A percentile compares a stretch with the other conserved stretches of the same genome.
Evolutionary conservation across 2,888 invertebrate species (phyloP).

Genomic region (Sesamia inferens): DNA sequence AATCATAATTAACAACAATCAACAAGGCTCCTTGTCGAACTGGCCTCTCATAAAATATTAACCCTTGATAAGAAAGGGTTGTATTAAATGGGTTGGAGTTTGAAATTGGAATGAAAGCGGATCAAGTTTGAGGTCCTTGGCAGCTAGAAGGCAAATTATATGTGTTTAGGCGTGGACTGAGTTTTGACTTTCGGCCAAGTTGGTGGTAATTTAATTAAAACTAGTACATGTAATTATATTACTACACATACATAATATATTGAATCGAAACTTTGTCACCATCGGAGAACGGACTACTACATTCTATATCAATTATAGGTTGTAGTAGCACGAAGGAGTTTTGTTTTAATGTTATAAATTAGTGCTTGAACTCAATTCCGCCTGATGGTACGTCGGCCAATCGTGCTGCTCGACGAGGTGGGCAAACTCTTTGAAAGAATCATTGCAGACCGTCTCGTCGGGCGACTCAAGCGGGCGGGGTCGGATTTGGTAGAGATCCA

Average conservation of each 20-base stretch:
- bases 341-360: too few species aligned
- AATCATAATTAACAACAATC: constrained; percentile 43
- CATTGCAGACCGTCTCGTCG: too few species aligned
- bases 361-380: too few species aligned
- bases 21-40: constrained; percentile 28
- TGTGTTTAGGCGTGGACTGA: constrained; percentile 50
- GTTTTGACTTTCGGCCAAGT: constrained; percentile 40
- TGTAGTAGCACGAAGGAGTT: too few species aligned
- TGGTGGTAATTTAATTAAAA: constrained; percentile 36
- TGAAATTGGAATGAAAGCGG: constrained; percentile 53
- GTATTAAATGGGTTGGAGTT: constrained; percentile 43
- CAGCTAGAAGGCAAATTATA: constrained; percentile 46
- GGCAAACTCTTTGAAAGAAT: too few species aligned
- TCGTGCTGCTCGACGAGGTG: too few species aligned
- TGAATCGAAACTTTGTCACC: not conserved
- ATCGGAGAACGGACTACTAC: too few species aligned
- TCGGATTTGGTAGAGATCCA: too few species aligned
- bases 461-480: too few species aligned
- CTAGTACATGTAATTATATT: constrained; percentile 2
- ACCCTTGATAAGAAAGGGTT: constrained; percentile 48
- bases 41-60: constrained; percentile 45
- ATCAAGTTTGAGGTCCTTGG: constrained; percentile 43
- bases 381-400: too few species aligned
- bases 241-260: not conserved
- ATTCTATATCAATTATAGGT: not conserved